phyloP scores from a whole-genome alignment of 2,888 invertebrate genomes.

The Lycophotia porphyrea region DNA sequence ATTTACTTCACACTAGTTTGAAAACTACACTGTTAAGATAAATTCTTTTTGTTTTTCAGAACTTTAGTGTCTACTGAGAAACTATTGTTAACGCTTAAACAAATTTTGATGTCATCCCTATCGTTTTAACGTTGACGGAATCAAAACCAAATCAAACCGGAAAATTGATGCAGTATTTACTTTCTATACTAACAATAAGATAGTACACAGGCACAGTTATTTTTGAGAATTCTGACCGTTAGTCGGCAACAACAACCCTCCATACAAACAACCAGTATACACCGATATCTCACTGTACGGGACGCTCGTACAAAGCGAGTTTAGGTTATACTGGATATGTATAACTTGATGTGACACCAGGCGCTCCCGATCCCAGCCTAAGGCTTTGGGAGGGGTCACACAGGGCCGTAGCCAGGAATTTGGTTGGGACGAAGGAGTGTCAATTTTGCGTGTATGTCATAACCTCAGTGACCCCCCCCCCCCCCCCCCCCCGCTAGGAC shows the following conservation, averaged over 20 bases:
- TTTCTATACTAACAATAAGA: not conserved
- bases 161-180: not conserved
- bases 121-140: not conserved
- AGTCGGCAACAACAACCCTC: not conserved
- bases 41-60: slow-evolving; percentile 17
- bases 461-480: too few relatives aligned
- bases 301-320: not conserved
- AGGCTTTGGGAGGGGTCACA: too few relatives aligned
- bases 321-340: not conserved
- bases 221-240: not conserved
- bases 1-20: slow-evolving; percentile 13
- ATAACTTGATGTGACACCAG: too few relatives aligned
- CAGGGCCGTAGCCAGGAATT: too few relatives aligned
- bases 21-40: slow-evolving; percentile 20
- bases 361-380: too few relatives aligned
- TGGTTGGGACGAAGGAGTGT: too few relatives aligned
- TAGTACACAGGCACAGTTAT: too few relatives aligned
- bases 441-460: too few relatives aligned
- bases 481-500: too few relatives aligned
- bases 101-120: not conserved
- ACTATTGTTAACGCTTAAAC: not conserved
- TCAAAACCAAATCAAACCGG: not conserved
- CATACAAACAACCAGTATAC: not conserved
- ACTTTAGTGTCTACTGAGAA: not conserved
- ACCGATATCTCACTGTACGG: not conserved